phyloP scores from a whole-genome alignment of 2,888 invertebrate genomes.

The Sminthurinus aureus region DNA sequence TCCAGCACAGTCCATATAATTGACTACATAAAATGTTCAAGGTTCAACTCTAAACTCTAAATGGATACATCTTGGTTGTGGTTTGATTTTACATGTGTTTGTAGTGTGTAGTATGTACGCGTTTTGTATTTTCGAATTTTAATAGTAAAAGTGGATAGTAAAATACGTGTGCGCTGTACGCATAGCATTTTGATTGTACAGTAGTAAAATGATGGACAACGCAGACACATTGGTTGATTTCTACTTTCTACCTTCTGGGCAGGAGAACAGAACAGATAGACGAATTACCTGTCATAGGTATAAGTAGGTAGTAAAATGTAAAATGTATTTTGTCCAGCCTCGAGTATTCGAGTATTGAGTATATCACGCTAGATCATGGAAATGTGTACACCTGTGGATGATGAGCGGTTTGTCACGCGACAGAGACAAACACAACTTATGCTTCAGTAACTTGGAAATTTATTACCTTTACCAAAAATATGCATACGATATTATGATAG shows the following conservation, averaged over 20 bases:
- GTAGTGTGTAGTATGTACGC: too few species aligned
- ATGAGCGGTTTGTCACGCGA: slow-evolving; percentile 25
- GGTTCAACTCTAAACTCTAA: too few species aligned
- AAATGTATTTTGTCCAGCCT: not conserved
- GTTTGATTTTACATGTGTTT: not conserved
- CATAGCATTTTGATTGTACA: not conserved
- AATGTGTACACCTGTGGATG: slow-evolving; percentile 36
- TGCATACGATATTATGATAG: too few species aligned
- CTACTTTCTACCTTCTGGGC: not conserved
- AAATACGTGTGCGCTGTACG: not conserved
- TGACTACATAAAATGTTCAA: not conserved
- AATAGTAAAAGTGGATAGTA: too few species aligned
- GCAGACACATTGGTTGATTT: not conserved
- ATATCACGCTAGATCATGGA: slow-evolving; percentile 37
- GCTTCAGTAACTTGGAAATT: slow-evolving; percentile 31
- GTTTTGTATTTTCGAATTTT: too few species aligned
- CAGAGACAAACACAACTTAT: not conserved
- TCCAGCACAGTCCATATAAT: not conserved
- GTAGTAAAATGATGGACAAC: not conserved
- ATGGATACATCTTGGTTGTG: not conserved
- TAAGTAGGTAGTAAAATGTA: not conserved
- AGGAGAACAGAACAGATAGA: not conserved
- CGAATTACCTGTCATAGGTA: not conserved
- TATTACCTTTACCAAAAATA: slow-evolving; percentile 22
- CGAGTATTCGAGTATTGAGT: not conserved